Percentiles rank a stretch among this genome's conserved stretches.
phyloP scores from a whole-genome alignment of 2,797 vertebrate genomes.

The Erithacus rubecula region DNA sequence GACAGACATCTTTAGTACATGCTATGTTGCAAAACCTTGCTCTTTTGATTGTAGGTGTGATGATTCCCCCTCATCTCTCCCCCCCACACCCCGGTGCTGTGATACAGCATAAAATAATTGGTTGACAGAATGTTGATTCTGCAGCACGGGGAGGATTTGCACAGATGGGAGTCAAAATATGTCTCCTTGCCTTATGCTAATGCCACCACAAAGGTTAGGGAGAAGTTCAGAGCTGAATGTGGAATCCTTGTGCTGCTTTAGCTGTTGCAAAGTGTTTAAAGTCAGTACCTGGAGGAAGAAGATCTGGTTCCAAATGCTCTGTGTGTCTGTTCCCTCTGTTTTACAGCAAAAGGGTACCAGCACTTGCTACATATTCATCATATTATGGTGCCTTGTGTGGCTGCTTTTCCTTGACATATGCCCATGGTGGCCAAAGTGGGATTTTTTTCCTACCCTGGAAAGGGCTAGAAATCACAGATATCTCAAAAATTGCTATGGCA shows the following conservation, averaged over 20 bases:
- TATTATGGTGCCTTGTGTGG: neutral
- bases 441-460: neutral
- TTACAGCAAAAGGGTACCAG: neutral
- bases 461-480: neutral
- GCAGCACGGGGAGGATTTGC: slow-evolving; percentile 58
- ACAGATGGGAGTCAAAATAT: slow-evolving; percentile 70
- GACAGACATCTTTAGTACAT: slow-evolving; percentile 72
- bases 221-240: slow-evolving; percentile 60
- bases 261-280: slow-evolving; percentile 10
- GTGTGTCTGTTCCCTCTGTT: neutral
- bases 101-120: slow-evolving; percentile 67
- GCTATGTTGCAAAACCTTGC: slow-evolving; percentile 70
- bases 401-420: neutral
- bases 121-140: slow-evolving; percentile 70
- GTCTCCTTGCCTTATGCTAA: slow-evolving; percentile 67
- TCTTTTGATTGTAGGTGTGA: slow-evolving; percentile 70
- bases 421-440: neutral
- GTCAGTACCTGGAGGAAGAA: slow-evolving; percentile 2
- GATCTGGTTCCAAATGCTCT: slow-evolving; percentile 1
- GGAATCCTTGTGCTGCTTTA: slow-evolving; percentile 48
- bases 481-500: slow-evolving; percentile 9
- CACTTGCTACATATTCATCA: neutral
- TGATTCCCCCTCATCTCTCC: slow-evolving; percentile 51
- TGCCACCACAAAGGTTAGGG: slow-evolving; percentile 61
- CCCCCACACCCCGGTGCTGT: slow-evolving; percentile 20